Percentiles rank a stretch among this genome's conserved stretches.
Conservation (phyloP, 2,797 vertebrate species). For the Chelon labrosus region DNA sequence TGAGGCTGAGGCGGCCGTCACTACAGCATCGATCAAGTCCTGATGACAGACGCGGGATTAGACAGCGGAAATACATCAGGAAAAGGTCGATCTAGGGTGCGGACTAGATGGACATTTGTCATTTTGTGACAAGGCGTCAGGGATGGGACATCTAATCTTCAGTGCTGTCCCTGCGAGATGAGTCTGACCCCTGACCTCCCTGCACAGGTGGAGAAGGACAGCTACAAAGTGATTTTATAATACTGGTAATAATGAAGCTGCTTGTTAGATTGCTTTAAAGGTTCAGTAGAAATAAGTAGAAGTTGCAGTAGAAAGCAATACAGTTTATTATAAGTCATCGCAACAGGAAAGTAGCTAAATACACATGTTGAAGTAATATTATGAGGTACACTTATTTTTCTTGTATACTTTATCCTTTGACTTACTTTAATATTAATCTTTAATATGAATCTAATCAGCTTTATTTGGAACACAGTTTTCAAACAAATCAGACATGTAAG, state of each 20-base stretch:
- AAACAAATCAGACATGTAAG: no score
- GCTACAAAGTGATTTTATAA: neutral
- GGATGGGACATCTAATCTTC: slow-evolving; percentile 27
- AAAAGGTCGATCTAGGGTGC: slow-evolving; percentile 33
- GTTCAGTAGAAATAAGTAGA: no score
- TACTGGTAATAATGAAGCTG: neutral
- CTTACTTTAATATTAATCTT: no score
- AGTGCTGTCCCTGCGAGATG: slow-evolving; percentile 7
- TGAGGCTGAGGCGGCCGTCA: slow-evolving; percentile 87
- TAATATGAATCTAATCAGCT: no score
- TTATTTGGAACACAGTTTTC: no score
- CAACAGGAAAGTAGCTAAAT: no score
- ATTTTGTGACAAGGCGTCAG: slow-evolving; percentile 46
- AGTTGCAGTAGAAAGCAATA: no score
- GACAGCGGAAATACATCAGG: slow-evolving; percentile 42
- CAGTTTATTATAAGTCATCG: no score
- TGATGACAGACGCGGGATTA: slow-evolving; percentile 59
- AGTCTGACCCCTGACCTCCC: slow-evolving; percentile 11
- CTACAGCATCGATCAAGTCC: slow-evolving; percentile 91
- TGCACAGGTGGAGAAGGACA: slow-evolving; percentile 3
- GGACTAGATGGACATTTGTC: slow-evolving; percentile 38
- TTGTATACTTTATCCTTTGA: no score
- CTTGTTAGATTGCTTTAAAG: no score
- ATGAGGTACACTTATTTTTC: no score
- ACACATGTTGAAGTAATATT: no score